phyloP scores from a whole-genome alignment of 2,113 vertebrate genomes.

The Oceanodroma tethys region DNA sequence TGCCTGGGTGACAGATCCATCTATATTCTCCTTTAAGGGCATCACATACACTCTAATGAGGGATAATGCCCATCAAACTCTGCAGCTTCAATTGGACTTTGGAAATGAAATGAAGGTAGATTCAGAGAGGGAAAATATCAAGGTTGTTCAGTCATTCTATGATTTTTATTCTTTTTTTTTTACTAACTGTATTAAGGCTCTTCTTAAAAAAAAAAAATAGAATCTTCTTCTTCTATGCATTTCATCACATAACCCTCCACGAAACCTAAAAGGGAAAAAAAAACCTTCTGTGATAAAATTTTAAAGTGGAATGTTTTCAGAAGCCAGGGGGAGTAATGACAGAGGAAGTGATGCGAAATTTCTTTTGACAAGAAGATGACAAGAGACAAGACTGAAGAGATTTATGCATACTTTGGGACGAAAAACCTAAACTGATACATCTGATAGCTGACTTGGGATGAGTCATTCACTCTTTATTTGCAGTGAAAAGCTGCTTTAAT shows the following conservation, averaged over 20 bases:
- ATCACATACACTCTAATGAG: conserved; percentile 58
- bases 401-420: conserved; percentile 46
- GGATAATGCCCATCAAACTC: conserved; percentile 53
- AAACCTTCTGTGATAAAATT: conserved; percentile 54
- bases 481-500: conserved; percentile 61
- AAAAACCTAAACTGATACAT: conserved; percentile 58
- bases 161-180: not conserved
- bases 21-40: conserved; percentile 16
- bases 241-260: conserved; percentile 33
- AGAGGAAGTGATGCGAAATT: conserved; percentile 49
- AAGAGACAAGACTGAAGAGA: conserved; percentile 57
- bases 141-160: conserved; percentile 4
- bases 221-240: not conserved
- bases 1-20: not conserved
- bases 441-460: conserved; percentile 53
- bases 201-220: too few species aligned
- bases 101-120: conserved; percentile 27
- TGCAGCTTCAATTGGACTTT: conserved; percentile 10
- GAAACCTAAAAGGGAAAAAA: conserved; percentile 14
- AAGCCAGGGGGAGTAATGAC: not conserved
- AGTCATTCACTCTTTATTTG: conserved; percentile 66
- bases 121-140: conserved; percentile 8
- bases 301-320: conserved; percentile 71
- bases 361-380: conserved; percentile 71
- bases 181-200: conserved; percentile 8